phyloP scores from a whole-genome alignment of 35 echinoderm and acorn worm genomes.

The Acanthaster planci region DNA sequence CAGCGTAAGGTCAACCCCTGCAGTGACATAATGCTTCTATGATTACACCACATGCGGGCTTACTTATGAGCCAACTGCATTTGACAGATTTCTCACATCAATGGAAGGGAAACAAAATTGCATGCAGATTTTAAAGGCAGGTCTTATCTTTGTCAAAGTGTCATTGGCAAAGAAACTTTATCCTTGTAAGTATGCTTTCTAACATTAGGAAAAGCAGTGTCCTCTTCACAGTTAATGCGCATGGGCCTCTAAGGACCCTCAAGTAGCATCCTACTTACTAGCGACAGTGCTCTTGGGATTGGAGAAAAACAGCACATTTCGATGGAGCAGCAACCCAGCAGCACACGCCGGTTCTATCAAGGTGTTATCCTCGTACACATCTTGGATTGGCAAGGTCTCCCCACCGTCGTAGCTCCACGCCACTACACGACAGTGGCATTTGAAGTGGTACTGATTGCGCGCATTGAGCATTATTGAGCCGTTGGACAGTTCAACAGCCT shows the following conservation, averaged over 20 bases:
- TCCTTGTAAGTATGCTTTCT: background rate
- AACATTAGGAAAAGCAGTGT: background rate
- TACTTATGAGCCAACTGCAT: background rate
- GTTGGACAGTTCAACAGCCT: conserved; percentile 78
- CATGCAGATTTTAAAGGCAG: background rate
- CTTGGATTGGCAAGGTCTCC: conserved; percentile 52
- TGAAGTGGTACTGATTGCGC: conserved; percentile 74
- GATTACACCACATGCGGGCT: too few species aligned
- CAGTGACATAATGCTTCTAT: conserved; percentile 26
- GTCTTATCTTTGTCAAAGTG: background rate
- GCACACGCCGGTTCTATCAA: conserved; percentile 74
- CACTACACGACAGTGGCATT: conserved; percentile 82
- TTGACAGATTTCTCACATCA: background rate
- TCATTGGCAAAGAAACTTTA: background rate
- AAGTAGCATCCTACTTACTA: conserved; percentile 71
- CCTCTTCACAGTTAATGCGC: background rate
- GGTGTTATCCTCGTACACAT: conserved; percentile 63
- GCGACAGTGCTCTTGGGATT: conserved; percentile 65
- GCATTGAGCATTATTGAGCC: conserved; percentile 80
- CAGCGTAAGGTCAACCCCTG: conserved; percentile 78
- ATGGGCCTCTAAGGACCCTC: background rate
- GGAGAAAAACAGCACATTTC: conserved; percentile 76
- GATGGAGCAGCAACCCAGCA: conserved; percentile 64
- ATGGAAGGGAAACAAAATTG: background rate
- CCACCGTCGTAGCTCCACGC: conserved; percentile 70